Percentiles rank a stretch among this genome's conserved stretches.
These are phyloP conservation scores for Lophotriccus pileatus DNA, from an alignment of 2,797 vertebrate species.

Conservation along the genomic window DNA sequence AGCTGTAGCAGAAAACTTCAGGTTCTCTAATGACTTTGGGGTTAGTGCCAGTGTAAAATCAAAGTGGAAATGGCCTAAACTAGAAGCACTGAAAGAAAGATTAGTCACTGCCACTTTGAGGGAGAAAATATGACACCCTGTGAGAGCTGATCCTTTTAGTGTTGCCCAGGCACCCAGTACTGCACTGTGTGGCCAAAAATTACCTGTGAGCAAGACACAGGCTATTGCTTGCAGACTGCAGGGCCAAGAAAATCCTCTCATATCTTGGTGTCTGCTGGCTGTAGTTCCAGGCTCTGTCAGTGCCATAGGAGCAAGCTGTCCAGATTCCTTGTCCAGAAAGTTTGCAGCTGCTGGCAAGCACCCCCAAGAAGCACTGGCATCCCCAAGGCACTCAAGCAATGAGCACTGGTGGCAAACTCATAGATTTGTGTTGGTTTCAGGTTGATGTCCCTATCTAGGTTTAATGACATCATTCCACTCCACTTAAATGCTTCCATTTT, in stretches of 20 bases:
- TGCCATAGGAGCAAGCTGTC: neutral
- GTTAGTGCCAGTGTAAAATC: neutral
- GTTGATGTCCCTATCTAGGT: neutral
- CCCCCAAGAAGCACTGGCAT: neutral
- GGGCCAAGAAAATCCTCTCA: neutral
- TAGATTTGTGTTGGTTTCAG: neutral
- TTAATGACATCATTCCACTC: neutral
- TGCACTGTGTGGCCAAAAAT: neutral
- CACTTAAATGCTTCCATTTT: neutral
- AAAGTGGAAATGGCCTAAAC: neutral
- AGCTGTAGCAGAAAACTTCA: neutral
- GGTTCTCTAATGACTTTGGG: neutral
- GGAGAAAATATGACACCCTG: neutral
- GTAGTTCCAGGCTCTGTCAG: neutral
- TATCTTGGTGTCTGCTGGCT: neutral
- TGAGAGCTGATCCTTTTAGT: neutral
- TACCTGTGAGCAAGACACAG: neutral
- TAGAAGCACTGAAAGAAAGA: neutral
- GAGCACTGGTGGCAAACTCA: neutral
- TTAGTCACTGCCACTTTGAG: neutral
- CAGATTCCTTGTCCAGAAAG: neutral
- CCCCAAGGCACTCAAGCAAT: neutral
- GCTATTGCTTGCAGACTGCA: neutral
- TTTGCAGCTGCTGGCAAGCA: neutral
- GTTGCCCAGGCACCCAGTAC: neutral